Evolutionary conservation across 1,140 invertebrate species (phyloP), one percentile per base, ranked within the genome.

Genomic region (Trichonephila inaurata): DNA sequence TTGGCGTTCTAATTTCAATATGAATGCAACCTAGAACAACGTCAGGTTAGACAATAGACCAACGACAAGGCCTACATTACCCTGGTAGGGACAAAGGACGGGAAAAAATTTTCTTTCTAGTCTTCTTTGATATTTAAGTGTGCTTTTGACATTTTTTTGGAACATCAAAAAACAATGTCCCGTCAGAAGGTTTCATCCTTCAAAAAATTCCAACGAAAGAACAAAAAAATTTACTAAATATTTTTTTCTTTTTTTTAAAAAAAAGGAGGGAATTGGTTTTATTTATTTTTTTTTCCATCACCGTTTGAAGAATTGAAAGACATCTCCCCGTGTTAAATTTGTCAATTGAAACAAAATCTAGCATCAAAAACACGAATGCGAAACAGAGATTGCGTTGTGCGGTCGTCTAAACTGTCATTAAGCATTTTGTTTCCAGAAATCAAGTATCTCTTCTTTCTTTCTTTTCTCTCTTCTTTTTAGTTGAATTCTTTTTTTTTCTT

Each of bases 1-100:
- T 12, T 51, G 21, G 82, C 82, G 51, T 61, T 72, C 81, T 92
- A 85, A 92, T 92, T 92, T 92, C 82, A 92, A 92, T 92, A 92
- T 92, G 91, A 92, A 92, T 92, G 91, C 44, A 19, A 8, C 44
- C 60, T 69, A 14, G 72, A 8, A 58, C 44, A 83, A 64, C 21
- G 62, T n/a, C 89, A 91, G 89, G 89, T 91, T 92, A 58, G n/a
- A 92, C 91, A 92, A 92, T 87, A 61, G 91, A 44, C 61, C 60
- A 44, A 44, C n/a, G 86, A 88, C 24, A 40, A 61, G 86, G 18
- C 72, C 12, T 14, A 40, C 72, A 77, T 77, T 77, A 28, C 24
- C 28, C 28, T 77, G 72, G 33, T 21, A 51, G 19, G 8, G 21
- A 85, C 51, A 60, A 85, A 85, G 51, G 58, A 85, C 21, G 12